Evolutionary conservation across 2,888 invertebrate species (phyloP), one percentile per base, ranked within the genome.

Genomic region (Pediacus dermestoides): DNA sequence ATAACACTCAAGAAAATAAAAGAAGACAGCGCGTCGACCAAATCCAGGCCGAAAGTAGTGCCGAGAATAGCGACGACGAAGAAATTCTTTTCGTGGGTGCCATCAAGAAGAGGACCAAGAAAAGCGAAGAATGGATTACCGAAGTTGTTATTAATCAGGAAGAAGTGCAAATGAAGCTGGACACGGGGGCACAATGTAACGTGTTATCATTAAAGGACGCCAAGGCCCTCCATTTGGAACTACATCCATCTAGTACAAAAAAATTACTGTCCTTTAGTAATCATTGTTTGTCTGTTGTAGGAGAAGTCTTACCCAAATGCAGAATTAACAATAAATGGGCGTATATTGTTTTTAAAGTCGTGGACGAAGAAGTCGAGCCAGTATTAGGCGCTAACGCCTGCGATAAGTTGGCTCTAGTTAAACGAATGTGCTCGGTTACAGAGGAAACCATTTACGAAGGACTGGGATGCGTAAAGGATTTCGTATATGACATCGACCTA

Each of bases 261-360:
- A 18, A 18, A 7, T 18, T 18, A n/a, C 21, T 18, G n/a, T 18
- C 21, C 6, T 18, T 18, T 18, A 18, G 21, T n/a, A 18, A 18
- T 6, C 21, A 18, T 18, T n/a, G n/a, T 6, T 18, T 18, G 21
- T 7, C 6, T 7, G 21, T 18, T 6, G 21, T 18, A n/a, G 21
- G 21, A 18, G 21, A 18, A 18, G 21, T 18, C n/a, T 7, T 18
- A 18, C 21, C 21, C 6, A 18, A n/a, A n/a, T 18, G 21, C 21
- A 18, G n/a, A n/a, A n/a, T 18, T n/a, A 18, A 18, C 21, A 18
- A 18, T n/a, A 18, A 18, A 18, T 18, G 21, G 21, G 21, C 21
- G n/a, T 7, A n/a, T 7, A 18, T 18, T 18, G 21, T 18, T 18
- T 18, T 18, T n/a, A 18, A 18, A n/a, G 21, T 18, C 21, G 21